Conservation (phyloP, 2,113 vertebrate species). For the Pelmatolapia mariae region DNA sequence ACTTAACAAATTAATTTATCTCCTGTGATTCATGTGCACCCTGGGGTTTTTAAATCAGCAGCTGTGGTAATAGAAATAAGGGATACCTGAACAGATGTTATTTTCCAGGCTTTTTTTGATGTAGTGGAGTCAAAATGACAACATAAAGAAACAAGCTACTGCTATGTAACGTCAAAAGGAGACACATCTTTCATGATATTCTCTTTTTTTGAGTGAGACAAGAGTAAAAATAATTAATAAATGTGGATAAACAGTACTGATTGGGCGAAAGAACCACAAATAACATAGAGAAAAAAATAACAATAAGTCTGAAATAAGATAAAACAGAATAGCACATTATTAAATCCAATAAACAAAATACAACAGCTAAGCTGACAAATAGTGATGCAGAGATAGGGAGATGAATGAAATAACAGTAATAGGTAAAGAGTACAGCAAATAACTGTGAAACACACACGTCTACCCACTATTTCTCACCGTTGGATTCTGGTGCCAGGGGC, state of each 20-base stretch:
- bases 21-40: not conserved
- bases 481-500: conserved; percentile 78
- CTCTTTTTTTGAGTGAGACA: not conserved
- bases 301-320: not conserved
- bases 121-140: not conserved
- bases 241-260: not conserved
- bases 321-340: not conserved
- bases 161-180: not conserved
- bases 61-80: not conserved
- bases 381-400: not conserved
- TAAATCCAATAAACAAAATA: not conserved
- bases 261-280: not conserved
- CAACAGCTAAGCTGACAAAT: not conserved
- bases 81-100: not conserved
- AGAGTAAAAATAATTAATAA: not conserved
- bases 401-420: not conserved
- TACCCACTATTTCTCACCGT: conserved; percentile 68
- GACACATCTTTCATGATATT: not conserved
- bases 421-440: not conserved
- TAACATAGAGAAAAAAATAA: not conserved
- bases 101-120: not conserved
- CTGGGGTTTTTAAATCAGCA: not conserved
- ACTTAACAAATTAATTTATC: not conserved
- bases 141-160: not conserved
- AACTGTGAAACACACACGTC: not conserved